phyloP scores from a whole-genome alignment of 2,797 vertebrate genomes.

The Myripristis murdjan region DNA sequence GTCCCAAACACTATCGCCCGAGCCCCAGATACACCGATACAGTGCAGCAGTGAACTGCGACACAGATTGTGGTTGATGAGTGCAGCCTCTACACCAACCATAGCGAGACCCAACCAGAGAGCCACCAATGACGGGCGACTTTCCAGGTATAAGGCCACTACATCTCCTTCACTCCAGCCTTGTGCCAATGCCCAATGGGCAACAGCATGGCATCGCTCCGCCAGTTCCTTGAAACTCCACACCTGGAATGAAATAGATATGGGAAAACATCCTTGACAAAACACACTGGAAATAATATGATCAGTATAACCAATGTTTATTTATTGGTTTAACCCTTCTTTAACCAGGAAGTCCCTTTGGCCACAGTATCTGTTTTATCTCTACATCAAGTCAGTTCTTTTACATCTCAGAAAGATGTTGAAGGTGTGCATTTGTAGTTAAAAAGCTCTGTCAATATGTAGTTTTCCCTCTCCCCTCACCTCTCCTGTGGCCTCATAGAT shows the following conservation, averaged over 20 bases:
- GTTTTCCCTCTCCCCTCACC: slow-evolving; percentile 39
- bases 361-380: too few relatives aligned
- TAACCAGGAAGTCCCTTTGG: too few relatives aligned
- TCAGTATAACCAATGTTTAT: background rate
- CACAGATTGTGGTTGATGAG: slow-evolving; percentile 90
- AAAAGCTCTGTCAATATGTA: background rate
- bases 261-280: background rate
- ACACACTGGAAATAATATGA: background rate
- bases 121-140: slow-evolving; percentile 86
- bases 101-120: slow-evolving; percentile 91
- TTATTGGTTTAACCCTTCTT: background rate
- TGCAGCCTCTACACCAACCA: slow-evolving; percentile 87
- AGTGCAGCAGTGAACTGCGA: slow-evolving; percentile 84
- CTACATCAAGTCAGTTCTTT: too few relatives aligned
- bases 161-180: slow-evolving; percentile 85
- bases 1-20: slow-evolving; percentile 87
- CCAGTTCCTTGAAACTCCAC: slow-evolving; percentile 88
- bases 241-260: slow-evolving; percentile 36
- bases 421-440: too few relatives aligned
- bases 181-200: slow-evolving; percentile 84
- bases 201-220: slow-evolving; percentile 86
- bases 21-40: slow-evolving; percentile 83
- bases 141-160: slow-evolving; percentile 90
- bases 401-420: too few relatives aligned
- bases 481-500: slow-evolving; percentile 87